Evolutionary conservation across 37 sponge, comb jelly and placozoan species (phyloP).

Genomic region (Beroe forskalii): DNA sequence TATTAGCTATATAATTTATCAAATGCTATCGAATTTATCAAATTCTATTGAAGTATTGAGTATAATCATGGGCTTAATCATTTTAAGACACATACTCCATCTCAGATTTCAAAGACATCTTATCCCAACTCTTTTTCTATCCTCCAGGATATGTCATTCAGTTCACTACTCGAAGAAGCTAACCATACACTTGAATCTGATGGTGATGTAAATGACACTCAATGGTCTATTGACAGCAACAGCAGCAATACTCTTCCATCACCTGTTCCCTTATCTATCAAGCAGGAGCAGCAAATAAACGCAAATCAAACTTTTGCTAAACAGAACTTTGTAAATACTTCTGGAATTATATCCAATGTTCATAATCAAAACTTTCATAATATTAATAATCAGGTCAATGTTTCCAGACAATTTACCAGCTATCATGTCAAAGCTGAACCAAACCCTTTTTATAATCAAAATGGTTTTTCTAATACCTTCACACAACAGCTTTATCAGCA

Average conservation of each 20-base stretch:
- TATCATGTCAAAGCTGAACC: constrained; percentile 45
- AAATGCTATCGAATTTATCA: too few species aligned
- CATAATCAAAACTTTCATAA: not conserved
- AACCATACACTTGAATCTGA: constrained; percentile 25
- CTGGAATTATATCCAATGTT: not conserved
- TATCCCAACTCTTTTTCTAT: too few species aligned
- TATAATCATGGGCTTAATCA: too few species aligned
- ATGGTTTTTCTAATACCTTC: not conserved
- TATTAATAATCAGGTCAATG: not conserved
- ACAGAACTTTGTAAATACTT: not conserved
- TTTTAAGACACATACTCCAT: too few species aligned
- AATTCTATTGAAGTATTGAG: too few species aligned
- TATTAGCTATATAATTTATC: too few species aligned
- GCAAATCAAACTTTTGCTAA: not conserved
- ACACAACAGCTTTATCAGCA: not conserved
- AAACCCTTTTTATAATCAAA: constrained; percentile 29
- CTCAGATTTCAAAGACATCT: too few species aligned
- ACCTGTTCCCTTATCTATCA: not conserved
- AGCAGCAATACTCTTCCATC: constrained; percentile 39
- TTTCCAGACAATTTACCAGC: not conserved
- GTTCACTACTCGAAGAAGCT: constrained; percentile 24
- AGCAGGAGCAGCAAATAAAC: not conserved
- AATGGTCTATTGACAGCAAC: constrained; percentile 47
- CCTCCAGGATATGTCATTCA: constrained; percentile 62
- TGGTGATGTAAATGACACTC: constrained; percentile 26